Percentiles rank a stretch among this genome's conserved stretches.
phyloP scores from a whole-genome alignment of 2,888 invertebrate species.

The Aphrophora alni region DNA sequence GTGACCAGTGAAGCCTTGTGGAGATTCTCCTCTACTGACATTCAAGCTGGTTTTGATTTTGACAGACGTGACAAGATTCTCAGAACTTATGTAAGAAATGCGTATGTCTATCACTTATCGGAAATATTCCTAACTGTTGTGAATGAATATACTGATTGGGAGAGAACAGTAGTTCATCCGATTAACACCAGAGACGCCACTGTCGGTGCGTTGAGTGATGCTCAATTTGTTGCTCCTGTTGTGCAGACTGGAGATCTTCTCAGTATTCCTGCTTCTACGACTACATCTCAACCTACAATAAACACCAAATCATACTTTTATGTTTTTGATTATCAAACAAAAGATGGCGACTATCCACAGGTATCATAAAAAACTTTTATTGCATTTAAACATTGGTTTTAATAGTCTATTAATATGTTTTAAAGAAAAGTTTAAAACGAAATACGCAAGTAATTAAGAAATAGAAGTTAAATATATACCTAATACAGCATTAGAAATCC shows the following conservation, averaged over 20 bases:
- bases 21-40: slow-evolving; percentile 56
- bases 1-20: slow-evolving; percentile 92
- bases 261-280: slow-evolving; percentile 63
- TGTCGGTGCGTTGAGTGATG: slow-evolving; percentile 91
- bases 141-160: slow-evolving; percentile 99
- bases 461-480: no score
- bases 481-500: no score
- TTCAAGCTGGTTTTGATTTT: slow-evolving; percentile 81
- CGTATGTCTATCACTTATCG: slow-evolving; percentile 93
- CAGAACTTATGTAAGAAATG: slow-evolving; percentile 91
- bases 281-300: slow-evolving; percentile 17
- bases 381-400: no score
- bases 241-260: slow-evolving; percentile 85
- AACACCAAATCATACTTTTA: slow-evolving; percentile 81
- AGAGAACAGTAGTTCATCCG: slow-evolving; percentile 86
- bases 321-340: slow-evolving; percentile 91
- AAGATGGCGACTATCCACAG: slow-evolving; percentile 87
- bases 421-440: no score
- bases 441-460: no score
- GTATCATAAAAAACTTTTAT: no score
- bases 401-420: no score
- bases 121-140: slow-evolving; percentile 93
- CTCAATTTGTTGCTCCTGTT: slow-evolving; percentile 90
- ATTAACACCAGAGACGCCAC: slow-evolving; percentile 88
- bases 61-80: slow-evolving; percentile 74